Conservation (phyloP, 2,797 vertebrate genomes). For the Falco berigora region DNA sequence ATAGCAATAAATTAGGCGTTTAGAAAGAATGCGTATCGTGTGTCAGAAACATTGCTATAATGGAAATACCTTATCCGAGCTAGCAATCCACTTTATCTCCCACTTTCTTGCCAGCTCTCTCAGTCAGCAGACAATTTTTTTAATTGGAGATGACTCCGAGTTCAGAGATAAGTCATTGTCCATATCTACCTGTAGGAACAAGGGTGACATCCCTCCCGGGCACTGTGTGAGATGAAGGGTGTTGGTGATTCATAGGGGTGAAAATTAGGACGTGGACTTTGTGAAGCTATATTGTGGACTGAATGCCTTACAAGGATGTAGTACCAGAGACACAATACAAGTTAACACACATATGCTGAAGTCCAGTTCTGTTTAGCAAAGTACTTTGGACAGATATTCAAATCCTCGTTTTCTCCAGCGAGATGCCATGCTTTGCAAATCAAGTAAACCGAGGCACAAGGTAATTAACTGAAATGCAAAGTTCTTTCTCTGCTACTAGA, state of each 20-base stretch:
- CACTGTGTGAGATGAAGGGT: background rate
- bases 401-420: background rate
- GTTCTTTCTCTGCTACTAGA: background rate
- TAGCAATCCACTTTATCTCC: background rate
- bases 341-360: background rate
- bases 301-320: background rate
- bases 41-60: background rate
- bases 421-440: background rate
- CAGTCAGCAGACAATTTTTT: background rate
- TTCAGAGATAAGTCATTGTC: background rate
- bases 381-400: background rate
- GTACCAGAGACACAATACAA: background rate
- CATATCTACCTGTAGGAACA: background rate
- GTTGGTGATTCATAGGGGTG: background rate
- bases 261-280: rapidly evolving
- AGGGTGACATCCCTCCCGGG: background rate
- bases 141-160: background rate
- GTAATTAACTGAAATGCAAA: background rate
- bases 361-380: background rate
- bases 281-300: background rate
- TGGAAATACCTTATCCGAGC: background rate
- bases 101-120: background rate
- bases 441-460: background rate
- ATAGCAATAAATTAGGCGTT: background rate
- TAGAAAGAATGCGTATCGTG: background rate